phyloP scores from a whole-genome alignment of 2,113 vertebrate genomes.

The Salvelinus alpinus region DNA sequence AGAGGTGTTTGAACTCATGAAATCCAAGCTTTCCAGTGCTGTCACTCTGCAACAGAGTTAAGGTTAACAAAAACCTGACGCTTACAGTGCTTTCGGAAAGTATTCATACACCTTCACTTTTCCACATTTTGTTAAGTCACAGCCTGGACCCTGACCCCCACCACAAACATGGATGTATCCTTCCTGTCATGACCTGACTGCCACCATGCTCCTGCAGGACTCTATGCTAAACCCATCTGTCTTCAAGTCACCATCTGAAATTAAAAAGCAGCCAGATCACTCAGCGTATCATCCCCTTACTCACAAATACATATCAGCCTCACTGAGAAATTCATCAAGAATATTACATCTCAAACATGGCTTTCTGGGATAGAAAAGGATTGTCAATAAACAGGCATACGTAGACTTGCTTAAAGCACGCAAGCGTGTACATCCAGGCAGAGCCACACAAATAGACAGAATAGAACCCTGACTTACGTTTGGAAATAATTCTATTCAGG shows the following conservation, averaged over 20 bases:
- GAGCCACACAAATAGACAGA: not conserved
- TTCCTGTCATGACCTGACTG: conserved; percentile 55
- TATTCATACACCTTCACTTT: too few relatives aligned
- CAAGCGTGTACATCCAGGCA: conserved; percentile 1
- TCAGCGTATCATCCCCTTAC: too few relatives aligned
- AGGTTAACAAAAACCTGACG: conserved; percentile 32
- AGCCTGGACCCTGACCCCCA: not conserved
- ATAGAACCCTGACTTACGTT: conserved; percentile 74
- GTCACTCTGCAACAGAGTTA: conserved; percentile 76
- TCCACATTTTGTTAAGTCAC: not conserved
- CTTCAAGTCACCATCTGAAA: conserved; percentile 82
- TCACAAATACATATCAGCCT: too few relatives aligned
- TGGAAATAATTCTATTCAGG: conserved; percentile 87
- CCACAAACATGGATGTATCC: not conserved
- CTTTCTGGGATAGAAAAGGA: too few relatives aligned
- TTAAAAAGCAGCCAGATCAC: not conserved
- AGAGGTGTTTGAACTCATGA: conserved; percentile 92
- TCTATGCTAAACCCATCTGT: conserved; percentile 90
- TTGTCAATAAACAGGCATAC: too few relatives aligned
- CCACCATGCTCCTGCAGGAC: conserved; percentile 92
- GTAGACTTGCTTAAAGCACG: too few relatives aligned
- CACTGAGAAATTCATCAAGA: too few relatives aligned
- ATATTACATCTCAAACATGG: too few relatives aligned
- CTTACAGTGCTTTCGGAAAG: too few relatives aligned
- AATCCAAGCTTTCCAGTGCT: conserved; percentile 90